Base-by-base conservation (phyloP, 2,797 vertebrate species). In the Xiphophorus birchmanni region DNA sequence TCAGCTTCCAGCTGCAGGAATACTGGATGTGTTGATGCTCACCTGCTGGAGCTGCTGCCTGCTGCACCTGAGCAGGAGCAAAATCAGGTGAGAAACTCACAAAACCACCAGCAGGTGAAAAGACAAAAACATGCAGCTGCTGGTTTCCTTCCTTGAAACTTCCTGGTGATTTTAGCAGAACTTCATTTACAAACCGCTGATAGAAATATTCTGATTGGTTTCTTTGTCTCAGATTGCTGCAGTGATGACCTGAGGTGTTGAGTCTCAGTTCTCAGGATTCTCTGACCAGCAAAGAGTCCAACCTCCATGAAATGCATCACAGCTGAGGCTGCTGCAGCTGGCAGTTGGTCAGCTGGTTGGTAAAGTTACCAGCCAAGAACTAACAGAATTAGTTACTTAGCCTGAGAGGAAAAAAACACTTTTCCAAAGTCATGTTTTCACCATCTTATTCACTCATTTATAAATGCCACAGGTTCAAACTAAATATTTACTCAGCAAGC, bases 21-120 rank as follows among this genome's bases (percentile, higher is more conserved):
- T 0, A 13, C 56, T 69, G 8, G 11, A 0, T 11, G 0, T 48
- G 29, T 40, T 48, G 29, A 29, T 65, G 5, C 89, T 93, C 75
- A 94, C 93, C 91, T 90, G 88, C 60, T 54, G 84, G n/a, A 74
- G 87, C 67, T 26, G 79, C 37, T 50, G 77, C 0, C 2, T 35
- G 73, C 56, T 3, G 1, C 40, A 84, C 86, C 92, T 92, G 81
- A 74, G 37, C 63, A 85, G 18, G 79, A 71, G 79, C 74, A 82
- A 37, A 75, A 71, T 80, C n/a, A 48, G 18, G 32, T 71, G 8
- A 78, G 58, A 47, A 42, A 44, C 29, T 32, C 72, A 29, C 29
- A 23, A 15, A 37, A 23, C 26, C 40, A 71, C 11, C 40, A 26
- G 26, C 40, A 42, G 40, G 37, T 12, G 23, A 5, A 44, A 42